Evolutionary conservation across 1,140 invertebrate species (phyloP).

Genomic region (Ditylenchus dipsaci): DNA sequence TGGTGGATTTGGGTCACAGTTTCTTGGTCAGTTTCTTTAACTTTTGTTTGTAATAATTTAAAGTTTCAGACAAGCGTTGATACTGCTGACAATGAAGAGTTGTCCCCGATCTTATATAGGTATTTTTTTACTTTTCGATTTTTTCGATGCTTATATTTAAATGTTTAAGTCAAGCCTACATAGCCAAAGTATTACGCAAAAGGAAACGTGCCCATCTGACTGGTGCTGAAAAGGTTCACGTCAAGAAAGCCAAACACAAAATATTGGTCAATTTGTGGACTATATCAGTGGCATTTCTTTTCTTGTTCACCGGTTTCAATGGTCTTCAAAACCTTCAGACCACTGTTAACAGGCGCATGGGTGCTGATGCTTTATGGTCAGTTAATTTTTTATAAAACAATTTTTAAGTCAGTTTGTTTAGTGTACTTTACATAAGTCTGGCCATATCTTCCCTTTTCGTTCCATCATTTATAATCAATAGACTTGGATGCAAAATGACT

Average conservation of each 20-base stretch:
- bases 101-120: conserved; percentile 36
- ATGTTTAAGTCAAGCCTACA: conserved; percentile 48
- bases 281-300: conserved; percentile 80
- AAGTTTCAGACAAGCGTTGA: conserved; percentile 40
- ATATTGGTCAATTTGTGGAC: conserved; percentile 62
- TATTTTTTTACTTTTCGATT: background rate
- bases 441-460: conserved; percentile 57
- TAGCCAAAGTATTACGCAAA: conserved; percentile 53
- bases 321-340: conserved; percentile 77
- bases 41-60: too few species aligned
- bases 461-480: conserved; percentile 54
- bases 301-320: conserved; percentile 86
- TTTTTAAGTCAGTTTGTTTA: conserved; percentile 24
- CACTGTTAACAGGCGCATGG: conserved; percentile 54
- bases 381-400: conserved; percentile 1
- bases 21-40: conserved; percentile 34
- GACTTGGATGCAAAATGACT: conserved; percentile 89
- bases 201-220: conserved; percentile 41
- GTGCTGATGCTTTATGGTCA: conserved; percentile 47
- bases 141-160: background rate
- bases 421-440: conserved; percentile 49
- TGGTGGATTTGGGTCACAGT: conserved; percentile 48
- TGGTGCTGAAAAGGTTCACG: conserved; percentile 33
- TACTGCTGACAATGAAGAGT: conserved; percentile 36
- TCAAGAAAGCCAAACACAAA: conserved; percentile 44